Percentiles rank a stretch among this genome's conserved stretches.
Conservation (phyloP, 1,140 invertebrate species). For the Drosophila kohkoa region DNA sequence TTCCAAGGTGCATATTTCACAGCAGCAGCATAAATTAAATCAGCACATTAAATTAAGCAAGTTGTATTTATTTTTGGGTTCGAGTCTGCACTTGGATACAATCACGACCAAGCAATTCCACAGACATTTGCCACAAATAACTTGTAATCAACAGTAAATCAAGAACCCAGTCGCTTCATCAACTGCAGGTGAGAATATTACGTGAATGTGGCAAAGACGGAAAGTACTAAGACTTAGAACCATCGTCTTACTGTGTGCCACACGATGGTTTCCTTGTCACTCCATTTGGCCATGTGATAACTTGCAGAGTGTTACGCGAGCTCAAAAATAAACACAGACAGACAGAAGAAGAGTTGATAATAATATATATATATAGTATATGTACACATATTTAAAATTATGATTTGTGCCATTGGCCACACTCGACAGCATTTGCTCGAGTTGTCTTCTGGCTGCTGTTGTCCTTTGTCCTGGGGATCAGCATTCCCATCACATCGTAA, state of each 20-base stretch:
- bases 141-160: conserved; percentile 79
- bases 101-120: conserved; percentile 31
- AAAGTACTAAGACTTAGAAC: conserved; percentile 20
- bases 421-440: conserved; percentile 47
- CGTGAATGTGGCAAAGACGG: conserved; percentile 49
- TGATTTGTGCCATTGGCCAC: conserved; percentile 74
- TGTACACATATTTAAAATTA: conserved; percentile 72
- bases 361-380: neutral
- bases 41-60: conserved; percentile 39
- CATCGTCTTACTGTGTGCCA: conserved; percentile 29
- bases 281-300: conserved; percentile 57
- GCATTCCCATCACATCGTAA: conserved; percentile 8
- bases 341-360: neutral
- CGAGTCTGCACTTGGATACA: conserved; percentile 3
- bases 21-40: conserved; percentile 34
- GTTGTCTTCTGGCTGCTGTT: conserved; percentile 6
- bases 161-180: conserved; percentile 49
- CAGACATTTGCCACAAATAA: conserved; percentile 63
- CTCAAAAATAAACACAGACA: conserved; percentile 3
- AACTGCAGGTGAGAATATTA: conserved; percentile 57
- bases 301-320: conserved; percentile 29
- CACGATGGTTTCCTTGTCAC: conserved; percentile 36
- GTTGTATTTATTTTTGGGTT: conserved; percentile 40
- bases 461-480: conserved; percentile 33
- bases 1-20: conserved; percentile 18